These are phyloP conservation scores for Drosophila sordidula DNA, from an alignment of 2,888 invertebrate species.

Conservation along the genomic window DNA sequence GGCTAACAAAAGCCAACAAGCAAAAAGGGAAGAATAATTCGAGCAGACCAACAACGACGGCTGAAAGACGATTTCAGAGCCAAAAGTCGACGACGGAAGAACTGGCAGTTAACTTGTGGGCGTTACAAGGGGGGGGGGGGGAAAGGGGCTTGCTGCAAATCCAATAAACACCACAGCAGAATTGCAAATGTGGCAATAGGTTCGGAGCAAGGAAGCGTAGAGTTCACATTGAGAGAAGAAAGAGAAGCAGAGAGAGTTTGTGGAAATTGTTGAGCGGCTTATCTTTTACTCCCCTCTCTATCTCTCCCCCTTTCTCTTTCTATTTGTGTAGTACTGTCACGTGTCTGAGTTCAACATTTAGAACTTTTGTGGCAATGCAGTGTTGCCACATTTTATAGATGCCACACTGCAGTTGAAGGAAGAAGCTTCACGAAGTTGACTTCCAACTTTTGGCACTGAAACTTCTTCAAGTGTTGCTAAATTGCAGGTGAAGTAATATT, in stretches of 20 bases:
- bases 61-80: too few relatives aligned
- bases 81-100: slow-evolving; percentile 16
- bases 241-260: background rate
- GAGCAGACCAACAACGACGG: background rate
- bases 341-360: slow-evolving; percentile 43
- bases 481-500: slow-evolving; percentile 10
- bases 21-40: slow-evolving; percentile 3
- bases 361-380: slow-evolving; percentile 28
- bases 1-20: slow-evolving; percentile 17
- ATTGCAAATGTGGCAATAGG: slow-evolving; percentile 28
- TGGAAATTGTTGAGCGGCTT: background rate
- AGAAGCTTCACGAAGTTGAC: slow-evolving; percentile 11
- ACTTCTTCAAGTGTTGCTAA: slow-evolving; percentile 15
- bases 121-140: slow-evolving; percentile 9
- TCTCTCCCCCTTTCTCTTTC: background rate
- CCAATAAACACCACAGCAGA: slow-evolving; percentile 58
- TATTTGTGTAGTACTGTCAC: slow-evolving; percentile 36
- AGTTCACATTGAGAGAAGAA: background rate
- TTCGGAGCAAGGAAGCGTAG: slow-evolving; percentile 3
- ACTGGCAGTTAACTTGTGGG: slow-evolving; percentile 40
- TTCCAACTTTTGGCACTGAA: slow-evolving; percentile 9
- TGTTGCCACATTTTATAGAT: slow-evolving; percentile 6
- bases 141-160: slow-evolving; percentile 38
- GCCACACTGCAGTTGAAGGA: slow-evolving; percentile 5
- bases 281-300: background rate